Conservation (phyloP, 2,888 invertebrate species). For the Orchesella flavescens region DNA sequence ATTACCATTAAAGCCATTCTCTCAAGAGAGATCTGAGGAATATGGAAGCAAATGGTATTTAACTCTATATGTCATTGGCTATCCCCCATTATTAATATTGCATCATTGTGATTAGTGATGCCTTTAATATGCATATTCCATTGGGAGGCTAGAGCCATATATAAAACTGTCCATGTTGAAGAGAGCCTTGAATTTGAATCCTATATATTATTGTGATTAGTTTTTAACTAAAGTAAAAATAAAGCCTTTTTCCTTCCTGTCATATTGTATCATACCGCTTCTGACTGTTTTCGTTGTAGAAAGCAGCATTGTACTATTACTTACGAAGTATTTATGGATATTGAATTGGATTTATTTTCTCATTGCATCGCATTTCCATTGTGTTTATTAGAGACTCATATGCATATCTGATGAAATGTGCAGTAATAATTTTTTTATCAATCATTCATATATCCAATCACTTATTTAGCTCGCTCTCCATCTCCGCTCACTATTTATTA, state of each 20-base stretch:
- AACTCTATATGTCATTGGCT: conserved; percentile 28
- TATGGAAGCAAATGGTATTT: background rate
- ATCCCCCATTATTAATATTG: conserved; percentile 49
- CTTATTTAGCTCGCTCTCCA: conserved; percentile 17
- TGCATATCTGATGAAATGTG: conserved; percentile 47
- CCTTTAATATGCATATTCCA: conserved; percentile 52
- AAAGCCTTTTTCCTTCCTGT: conserved; percentile 35
- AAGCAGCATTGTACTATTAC: background rate
- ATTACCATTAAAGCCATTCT: conserved; percentile 37
- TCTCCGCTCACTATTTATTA: background rate
- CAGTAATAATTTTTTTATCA: conserved; percentile 25
- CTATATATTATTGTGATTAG: conserved; percentile 17
- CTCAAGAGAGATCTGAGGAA: conserved; percentile 23
- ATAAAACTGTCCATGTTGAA: background rate
- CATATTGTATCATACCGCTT: background rate
- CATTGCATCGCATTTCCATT: background rate
- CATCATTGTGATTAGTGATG: conserved; percentile 62
- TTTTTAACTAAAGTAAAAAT: conserved; percentile 19
- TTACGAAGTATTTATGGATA: conserved; percentile 7
- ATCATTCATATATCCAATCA: conserved; percentile 49
- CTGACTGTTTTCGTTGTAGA: background rate
- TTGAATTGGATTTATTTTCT: conserved; percentile 13
- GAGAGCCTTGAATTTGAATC: background rate
- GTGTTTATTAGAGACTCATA: conserved; percentile 33
- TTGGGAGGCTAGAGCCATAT: conserved; percentile 25